These are phyloP conservation scores for Drosophila saltans DNA, from an alignment of 1,140 invertebrate genomes.

Conservation along the genomic window DNA sequence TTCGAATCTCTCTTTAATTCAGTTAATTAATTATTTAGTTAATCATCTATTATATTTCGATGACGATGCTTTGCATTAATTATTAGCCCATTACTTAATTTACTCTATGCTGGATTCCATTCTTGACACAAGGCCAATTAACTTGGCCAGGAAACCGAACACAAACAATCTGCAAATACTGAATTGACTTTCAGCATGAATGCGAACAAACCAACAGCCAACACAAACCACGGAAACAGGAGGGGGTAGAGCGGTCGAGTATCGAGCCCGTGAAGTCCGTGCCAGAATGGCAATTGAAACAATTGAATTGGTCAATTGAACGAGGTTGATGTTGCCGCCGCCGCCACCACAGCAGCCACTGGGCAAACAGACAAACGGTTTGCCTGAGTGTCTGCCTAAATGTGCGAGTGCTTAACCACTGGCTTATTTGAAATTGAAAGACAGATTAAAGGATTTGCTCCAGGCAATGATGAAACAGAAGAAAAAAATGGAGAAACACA, in stretches of 20 bases:
- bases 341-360: constrained; percentile 28
- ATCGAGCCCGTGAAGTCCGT: constrained; percentile 32
- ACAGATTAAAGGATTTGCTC: constrained; percentile 73
- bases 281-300: constrained; percentile 73
- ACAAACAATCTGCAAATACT: constrained; percentile 35
- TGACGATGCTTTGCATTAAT: not conserved
- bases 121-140: constrained; percentile 42
- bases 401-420: constrained; percentile 59
- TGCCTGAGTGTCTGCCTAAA: constrained; percentile 2
- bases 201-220: constrained; percentile 47
- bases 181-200: constrained; percentile 69
- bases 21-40: too few relatives aligned
- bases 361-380: constrained; percentile 17
- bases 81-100: constrained; percentile 4
- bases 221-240: constrained; percentile 10
- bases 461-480: constrained; percentile 32
- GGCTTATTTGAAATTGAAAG: constrained; percentile 58
- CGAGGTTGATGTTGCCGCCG: constrained; percentile 23
- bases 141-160: constrained; percentile 34
- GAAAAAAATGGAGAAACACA: constrained; percentile 11
- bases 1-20: too few relatives aligned
- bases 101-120: constrained; percentile 15
- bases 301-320: constrained; percentile 69
- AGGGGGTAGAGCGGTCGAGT: constrained; percentile 7
- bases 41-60: too few relatives aligned